phyloP scores from a whole-genome alignment of 2,797 vertebrate genomes.

The Liasis olivaceus region DNA sequence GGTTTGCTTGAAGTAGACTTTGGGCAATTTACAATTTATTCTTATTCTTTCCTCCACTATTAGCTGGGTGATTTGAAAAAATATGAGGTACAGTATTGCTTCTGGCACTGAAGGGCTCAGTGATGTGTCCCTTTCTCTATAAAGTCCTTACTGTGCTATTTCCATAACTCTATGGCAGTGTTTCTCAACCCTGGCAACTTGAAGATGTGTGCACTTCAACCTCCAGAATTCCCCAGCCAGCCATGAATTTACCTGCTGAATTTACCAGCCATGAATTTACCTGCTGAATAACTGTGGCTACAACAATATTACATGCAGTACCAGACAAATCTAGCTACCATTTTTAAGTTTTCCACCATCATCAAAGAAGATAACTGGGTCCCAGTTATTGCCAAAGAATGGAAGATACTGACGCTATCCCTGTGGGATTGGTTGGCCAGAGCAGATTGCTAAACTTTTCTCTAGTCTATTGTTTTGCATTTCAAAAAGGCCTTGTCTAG shows the following conservation, averaged over 20 bases:
- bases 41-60: background rate
- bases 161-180: background rate
- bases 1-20: background rate
- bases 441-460: background rate
- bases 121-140: background rate
- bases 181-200: too few relatives aligned
- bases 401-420: background rate
- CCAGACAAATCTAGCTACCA: background rate
- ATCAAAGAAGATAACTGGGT: background rate
- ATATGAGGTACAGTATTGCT: background rate
- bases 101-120: background rate
- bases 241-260: background rate
- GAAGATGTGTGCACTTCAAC: too few relatives aligned
- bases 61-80: background rate
- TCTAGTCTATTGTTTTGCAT: background rate
- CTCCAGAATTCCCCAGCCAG: too few relatives aligned
- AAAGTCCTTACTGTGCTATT: background rate
- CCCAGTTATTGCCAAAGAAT: background rate
- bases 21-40: background rate
- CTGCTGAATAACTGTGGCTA: background rate
- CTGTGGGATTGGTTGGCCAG: background rate
- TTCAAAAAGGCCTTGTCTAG: background rate
- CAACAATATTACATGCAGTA: background rate
- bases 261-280: too few relatives aligned
- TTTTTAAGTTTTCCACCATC: background rate